phyloP scores from a whole-genome alignment of 2,113 vertebrate genomes.

The Helogale parvula region DNA sequence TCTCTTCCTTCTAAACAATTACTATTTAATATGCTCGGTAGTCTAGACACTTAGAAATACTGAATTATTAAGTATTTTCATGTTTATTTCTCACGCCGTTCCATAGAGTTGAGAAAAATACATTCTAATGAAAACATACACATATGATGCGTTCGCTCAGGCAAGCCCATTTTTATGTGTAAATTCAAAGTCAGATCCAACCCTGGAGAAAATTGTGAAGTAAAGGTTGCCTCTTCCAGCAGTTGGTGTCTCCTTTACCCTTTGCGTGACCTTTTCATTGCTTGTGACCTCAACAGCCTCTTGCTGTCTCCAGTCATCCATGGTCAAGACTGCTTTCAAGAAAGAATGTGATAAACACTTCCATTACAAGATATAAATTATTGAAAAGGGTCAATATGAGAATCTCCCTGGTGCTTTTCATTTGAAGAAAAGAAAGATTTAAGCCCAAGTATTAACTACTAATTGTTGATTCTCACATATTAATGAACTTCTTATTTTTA shows the following conservation, averaged over 20 bases:
- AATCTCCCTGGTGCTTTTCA: not conserved
- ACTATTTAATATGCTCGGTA: not conserved
- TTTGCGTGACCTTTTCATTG: not conserved
- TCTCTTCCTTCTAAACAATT: slow-evolving; percentile 27
- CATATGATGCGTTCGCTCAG: not conserved
- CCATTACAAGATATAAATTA: not conserved
- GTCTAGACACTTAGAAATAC: slow-evolving; percentile 34
- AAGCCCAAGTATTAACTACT: not conserved
- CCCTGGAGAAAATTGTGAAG: not conserved
- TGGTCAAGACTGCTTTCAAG: not conserved
- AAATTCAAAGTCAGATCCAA: not conserved
- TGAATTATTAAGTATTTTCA: slow-evolving; percentile 63
- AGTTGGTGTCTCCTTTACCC: not conserved
- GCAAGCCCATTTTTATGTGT: not conserved
- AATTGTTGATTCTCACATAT: not conserved
- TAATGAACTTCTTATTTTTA: not conserved
- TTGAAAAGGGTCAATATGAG: not conserved
- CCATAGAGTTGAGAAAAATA: not conserved
- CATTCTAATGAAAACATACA: not conserved
- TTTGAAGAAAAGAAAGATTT: slow-evolving; percentile 15
- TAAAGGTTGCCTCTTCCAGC: not conserved
- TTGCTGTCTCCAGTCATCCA: not conserved
- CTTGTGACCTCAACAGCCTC: not conserved
- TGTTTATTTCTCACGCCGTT: slow-evolving; percentile 26
- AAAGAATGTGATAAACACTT: not conserved